Percentiles rank a stretch among this genome's conserved stretches.
phyloP scores from a whole-genome alignment of 2,888 invertebrate species.

The Drosophila neotestacea region DNA sequence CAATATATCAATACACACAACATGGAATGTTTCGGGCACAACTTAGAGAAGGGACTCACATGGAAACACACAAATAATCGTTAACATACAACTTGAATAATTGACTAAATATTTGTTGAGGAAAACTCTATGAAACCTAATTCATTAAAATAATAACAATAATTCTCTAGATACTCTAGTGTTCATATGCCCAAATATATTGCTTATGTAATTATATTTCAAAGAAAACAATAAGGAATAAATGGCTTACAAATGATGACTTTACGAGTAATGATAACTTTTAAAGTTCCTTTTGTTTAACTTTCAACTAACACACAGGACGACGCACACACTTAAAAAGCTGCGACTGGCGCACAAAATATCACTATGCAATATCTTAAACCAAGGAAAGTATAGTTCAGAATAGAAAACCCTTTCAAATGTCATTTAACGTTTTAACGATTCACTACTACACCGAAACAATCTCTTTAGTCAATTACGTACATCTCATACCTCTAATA shows the following conservation, averaged over 20 bases:
- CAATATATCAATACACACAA: slow-evolving; percentile 43
- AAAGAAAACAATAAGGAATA: slow-evolving; percentile 19
- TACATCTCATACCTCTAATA: slow-evolving; percentile 36
- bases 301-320: slow-evolving; percentile 66
- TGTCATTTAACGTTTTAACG: slow-evolving; percentile 37
- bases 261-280: slow-evolving; percentile 35
- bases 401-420: slow-evolving; percentile 8
- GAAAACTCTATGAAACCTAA: slow-evolving; percentile 14
- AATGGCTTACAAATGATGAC: slow-evolving; percentile 13
- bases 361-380: slow-evolving; percentile 54
- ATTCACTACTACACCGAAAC: slow-evolving; percentile 52
- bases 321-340: slow-evolving; percentile 52
- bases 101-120: slow-evolving; percentile 60
- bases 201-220: slow-evolving; percentile 56
- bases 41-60: slow-evolving; percentile 44
- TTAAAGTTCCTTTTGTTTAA: slow-evolving; percentile 53
- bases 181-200: slow-evolving; percentile 50
- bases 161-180: slow-evolving; percentile 9
- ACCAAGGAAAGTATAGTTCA: slow-evolving; percentile 6
- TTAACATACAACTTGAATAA: slow-evolving; percentile 55
- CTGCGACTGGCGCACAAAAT: slow-evolving; percentile 50
- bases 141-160: neutral
- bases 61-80: slow-evolving; percentile 43
- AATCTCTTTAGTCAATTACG: slow-evolving; percentile 49
- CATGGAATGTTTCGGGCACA: slow-evolving; percentile 57